Percentiles rank a stretch among this genome's conserved stretches.
Evolutionary conservation across 2,888 invertebrate species (phyloP).

Genomic region (Shargacucullia verbasci): DNA sequence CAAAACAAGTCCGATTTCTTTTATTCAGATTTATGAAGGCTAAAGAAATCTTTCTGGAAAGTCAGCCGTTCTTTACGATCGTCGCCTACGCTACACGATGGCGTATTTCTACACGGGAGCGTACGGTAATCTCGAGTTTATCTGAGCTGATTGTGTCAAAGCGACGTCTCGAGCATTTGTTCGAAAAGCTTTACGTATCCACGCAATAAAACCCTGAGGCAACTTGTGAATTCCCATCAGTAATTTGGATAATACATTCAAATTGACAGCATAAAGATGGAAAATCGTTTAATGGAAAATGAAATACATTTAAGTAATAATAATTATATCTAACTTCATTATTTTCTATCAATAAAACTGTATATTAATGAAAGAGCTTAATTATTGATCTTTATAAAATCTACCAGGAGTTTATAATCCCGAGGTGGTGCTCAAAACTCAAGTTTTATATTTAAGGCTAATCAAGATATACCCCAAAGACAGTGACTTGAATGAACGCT

Average conservation of each 20-base stretch:
- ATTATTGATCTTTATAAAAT: not conserved
- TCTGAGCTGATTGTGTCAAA: constrained; percentile 28
- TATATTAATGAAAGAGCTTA: not conserved
- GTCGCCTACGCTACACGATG: constrained; percentile 3
- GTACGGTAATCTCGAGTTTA: constrained; percentile 36
- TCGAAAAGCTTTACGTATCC: not conserved
- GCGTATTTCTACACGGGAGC: too few species aligned
- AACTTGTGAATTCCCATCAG: constrained; percentile 5
- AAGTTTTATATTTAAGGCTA: constrained; percentile 39
- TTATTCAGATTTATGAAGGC: not conserved
- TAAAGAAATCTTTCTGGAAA: constrained; percentile 1
- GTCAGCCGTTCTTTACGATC: not conserved
- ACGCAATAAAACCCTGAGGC: constrained; percentile 2
- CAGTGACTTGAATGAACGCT: constrained; percentile 77
- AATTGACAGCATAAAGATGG: not conserved
- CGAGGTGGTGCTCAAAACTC: not conserved
- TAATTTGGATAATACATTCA: not conserved
- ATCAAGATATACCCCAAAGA: constrained; percentile 78
- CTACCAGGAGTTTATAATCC: not conserved
- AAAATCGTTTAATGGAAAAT: not conserved
- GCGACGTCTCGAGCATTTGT: constrained; percentile 17
- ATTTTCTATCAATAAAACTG: not conserved
- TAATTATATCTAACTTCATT: not conserved
- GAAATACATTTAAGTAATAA: not conserved
- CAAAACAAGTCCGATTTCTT: not conserved